phyloP scores from a whole-genome alignment of 1,140 invertebrate genomes.

The Chironomus striatipennis region DNA sequence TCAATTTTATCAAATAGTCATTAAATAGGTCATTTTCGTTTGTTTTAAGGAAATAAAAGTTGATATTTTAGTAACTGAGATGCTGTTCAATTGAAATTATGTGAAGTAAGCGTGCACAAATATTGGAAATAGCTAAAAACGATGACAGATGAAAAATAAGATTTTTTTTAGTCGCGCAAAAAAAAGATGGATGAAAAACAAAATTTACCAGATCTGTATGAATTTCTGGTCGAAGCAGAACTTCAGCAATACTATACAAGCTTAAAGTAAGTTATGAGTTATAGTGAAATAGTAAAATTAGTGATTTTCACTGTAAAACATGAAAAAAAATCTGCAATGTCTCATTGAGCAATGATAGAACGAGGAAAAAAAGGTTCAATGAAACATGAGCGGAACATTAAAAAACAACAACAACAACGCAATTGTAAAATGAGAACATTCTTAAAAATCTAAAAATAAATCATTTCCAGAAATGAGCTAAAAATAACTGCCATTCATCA shows the following conservation, averaged over 20 bases:
- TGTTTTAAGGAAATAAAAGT: not conserved
- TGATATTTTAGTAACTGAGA: not conserved
- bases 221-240: constrained; percentile 85
- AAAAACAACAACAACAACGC: constrained; percentile 13
- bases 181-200: constrained; percentile 30
- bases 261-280: constrained; percentile 43
- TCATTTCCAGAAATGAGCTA: constrained; percentile 54
- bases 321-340: not conserved
- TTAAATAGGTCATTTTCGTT: no score
- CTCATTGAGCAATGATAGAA: not conserved
- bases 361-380: not conserved
- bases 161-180: not conserved
- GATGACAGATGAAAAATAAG: not conserved
- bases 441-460: not conserved
- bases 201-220: constrained; percentile 64
- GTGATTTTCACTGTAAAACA: constrained; percentile 32
- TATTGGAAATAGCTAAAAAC: constrained; percentile 6
- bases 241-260: constrained; percentile 78
- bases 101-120: not conserved
- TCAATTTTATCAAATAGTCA: no score
- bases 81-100: not conserved
- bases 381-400: not conserved
- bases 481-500: constrained; percentile 84
- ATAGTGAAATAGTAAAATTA: constrained; percentile 47
- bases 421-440: constrained; percentile 5